A percentile compares a stretch with the other conserved stretches of the same genome.
Evolutionary conservation across 1,140 invertebrate genomes (phyloP).

Genomic region (Drosophila varians): DNA sequence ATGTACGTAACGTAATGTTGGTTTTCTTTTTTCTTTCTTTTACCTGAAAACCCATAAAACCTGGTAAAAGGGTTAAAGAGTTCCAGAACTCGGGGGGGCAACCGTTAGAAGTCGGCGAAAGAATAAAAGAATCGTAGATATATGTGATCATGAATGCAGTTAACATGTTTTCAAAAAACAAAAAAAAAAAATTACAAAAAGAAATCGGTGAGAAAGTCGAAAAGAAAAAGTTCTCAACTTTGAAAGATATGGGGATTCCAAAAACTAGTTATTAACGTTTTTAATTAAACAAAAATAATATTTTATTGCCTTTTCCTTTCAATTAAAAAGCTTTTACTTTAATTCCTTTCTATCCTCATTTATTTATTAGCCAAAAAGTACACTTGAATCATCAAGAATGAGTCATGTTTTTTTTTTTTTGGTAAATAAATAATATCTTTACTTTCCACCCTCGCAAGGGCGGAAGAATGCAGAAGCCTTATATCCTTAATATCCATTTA

Average conservation of each 20-base stretch:
- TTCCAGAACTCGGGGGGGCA: background rate
- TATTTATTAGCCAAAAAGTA: slow-evolving; percentile 2
- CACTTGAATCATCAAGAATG: background rate
- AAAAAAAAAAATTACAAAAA: background rate
- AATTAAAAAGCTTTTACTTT: too few relatives aligned
- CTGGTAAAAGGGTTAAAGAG: slow-evolving; percentile 48
- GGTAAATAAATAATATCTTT: slow-evolving; percentile 1
- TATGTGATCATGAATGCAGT: slow-evolving; percentile 15
- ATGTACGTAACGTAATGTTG: slow-evolving; percentile 26
- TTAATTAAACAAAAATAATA: too few relatives aligned
- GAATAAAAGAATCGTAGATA: slow-evolving; percentile 5
- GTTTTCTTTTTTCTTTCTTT: background rate
- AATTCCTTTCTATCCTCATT: too few relatives aligned
- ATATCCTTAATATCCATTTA: slow-evolving; percentile 21
- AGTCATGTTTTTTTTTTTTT: slow-evolving; percentile 18
- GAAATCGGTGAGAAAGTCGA: slow-evolving; percentile 21
- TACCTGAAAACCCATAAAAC: background rate
- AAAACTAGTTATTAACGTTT: too few relatives aligned
- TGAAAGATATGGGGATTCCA: background rate
- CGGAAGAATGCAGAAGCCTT: slow-evolving; percentile 24
- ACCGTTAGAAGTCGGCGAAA: slow-evolving; percentile 46
- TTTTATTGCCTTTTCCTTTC: too few relatives aligned
- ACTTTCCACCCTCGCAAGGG: background rate
- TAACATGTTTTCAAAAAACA: slow-evolving; percentile 1
- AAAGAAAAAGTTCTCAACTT: slow-evolving; percentile 4